Evolutionary conservation across 2,888 invertebrate genomes (phyloP), one percentile per base, ranked within the genome.

Genomic region (Cremastinae sp.): DNA sequence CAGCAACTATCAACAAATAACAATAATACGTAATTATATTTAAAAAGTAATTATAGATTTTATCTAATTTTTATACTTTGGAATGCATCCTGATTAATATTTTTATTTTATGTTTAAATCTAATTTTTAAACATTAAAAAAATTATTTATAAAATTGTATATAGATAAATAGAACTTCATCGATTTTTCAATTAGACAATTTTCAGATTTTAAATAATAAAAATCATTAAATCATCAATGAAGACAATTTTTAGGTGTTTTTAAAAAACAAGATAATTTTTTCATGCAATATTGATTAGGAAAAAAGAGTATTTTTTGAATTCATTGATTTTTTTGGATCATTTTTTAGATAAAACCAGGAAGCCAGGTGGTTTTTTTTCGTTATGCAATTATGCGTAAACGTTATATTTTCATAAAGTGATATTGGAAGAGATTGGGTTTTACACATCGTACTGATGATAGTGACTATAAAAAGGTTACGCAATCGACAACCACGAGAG

Each of bases 1-100:
- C 92, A 90, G 91, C 77, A 86, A 90, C 90, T 90, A 86, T 22
- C 79, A 53, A 28, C 4, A 5, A 10, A 1, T 14, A 16, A 45
- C 14, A n/a, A 51, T 12, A 1, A 2, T 22, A 22, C 9, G 9
- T 0, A 12, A 22, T 2, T 35, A 16, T 8, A 1, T 14, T 12
- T 5, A n/a, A 20, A 16, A 20, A 47, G 28, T 22, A 55, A 37
- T 49, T 20, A 53, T 10, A 5, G 10, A 61, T 41, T 59, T 47
- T 10, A 20, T 8, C 35, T 53, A 51, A 51, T 47, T 28, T 16
- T 12, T 10, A 16, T 5, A 56, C 37, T 56, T 37, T 1, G n/a
- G 12, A 37, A n/a, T n/a, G n/a, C n/a, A n/a, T n/a, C n/a, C n/a
- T n/a, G n/a, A n/a, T n/a, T n/a, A n/a, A n/a, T n/a, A 2, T 10